phyloP scores from a whole-genome alignment of 2,113 vertebrate species.

The Bolborhynchus lineola region DNA sequence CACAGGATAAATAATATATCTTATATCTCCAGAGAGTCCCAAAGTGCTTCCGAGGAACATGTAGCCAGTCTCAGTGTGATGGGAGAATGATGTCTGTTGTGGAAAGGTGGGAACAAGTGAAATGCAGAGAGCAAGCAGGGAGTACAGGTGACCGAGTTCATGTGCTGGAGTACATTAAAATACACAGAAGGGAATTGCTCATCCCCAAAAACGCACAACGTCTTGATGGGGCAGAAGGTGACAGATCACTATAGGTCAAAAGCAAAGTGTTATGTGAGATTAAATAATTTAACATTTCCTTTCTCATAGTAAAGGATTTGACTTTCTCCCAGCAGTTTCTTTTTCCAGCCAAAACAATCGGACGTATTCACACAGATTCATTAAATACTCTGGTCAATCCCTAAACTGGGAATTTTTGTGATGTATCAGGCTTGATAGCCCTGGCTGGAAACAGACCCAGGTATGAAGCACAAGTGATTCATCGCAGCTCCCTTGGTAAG shows the following conservation, averaged over 20 bases:
- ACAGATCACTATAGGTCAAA: not conserved
- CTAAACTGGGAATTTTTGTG: not conserved
- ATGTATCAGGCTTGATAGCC: not conserved
- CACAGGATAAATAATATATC: not conserved
- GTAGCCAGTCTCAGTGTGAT: not conserved
- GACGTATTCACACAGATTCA: not conserved
- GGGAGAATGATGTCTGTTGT: rapidly evolving
- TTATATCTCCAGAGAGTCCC: not conserved
- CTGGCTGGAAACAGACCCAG: not conserved
- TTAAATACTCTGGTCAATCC: not conserved
- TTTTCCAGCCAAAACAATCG: not conserved
- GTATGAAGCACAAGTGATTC: rapidly evolving
- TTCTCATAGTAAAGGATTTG: not conserved
- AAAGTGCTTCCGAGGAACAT: not conserved
- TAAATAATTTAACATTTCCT: not conserved
- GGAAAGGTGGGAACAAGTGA: not conserved
- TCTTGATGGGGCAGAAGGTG: not conserved
- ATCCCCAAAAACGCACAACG: not conserved
- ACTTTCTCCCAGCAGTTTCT: not conserved
- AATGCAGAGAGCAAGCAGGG: not conserved
- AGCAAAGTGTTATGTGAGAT: not conserved
- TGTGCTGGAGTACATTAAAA: not conserved
- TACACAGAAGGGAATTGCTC: not conserved
- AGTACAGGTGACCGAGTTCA: not conserved
- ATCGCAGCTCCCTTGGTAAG: not conserved